These are phyloP conservation scores for Drosophila ercepeae DNA, from an alignment of 1,140 invertebrate genomes.

Conservation along the genomic window DNA sequence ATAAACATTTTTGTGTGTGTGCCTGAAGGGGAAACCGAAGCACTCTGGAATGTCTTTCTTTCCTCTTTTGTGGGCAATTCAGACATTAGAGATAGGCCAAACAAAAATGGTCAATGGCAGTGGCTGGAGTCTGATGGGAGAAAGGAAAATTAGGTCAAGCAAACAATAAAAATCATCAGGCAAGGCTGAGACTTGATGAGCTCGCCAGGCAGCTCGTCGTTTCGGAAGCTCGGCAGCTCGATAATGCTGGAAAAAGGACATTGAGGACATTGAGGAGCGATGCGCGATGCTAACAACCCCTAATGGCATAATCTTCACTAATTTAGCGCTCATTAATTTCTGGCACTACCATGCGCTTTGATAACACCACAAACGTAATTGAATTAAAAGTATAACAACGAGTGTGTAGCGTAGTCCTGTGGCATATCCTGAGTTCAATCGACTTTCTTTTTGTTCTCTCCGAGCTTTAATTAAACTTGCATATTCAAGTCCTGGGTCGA, in stretches of 20 bases:
- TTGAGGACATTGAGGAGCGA: not conserved
- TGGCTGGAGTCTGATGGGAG: conserved; percentile 13
- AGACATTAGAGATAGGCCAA: conserved; percentile 43
- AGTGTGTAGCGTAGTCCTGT: no score
- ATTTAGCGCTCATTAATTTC: conserved; percentile 83
- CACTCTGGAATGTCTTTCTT: conserved; percentile 43
- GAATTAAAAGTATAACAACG: conserved; percentile 83
- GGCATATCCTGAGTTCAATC: not conserved
- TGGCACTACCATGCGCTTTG: conserved; percentile 49
- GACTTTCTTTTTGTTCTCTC: conserved; percentile 3
- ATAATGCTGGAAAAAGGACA: conserved; percentile 45
- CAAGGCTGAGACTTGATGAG: conserved; percentile 69
- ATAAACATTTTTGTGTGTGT: conserved; percentile 71
- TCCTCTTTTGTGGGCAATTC: conserved; percentile 54
- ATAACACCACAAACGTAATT: conserved; percentile 72
- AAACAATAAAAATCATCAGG: conserved; percentile 81
- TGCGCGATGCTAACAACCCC: conserved; percentile 39
- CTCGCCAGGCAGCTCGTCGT: conserved; percentile 22
- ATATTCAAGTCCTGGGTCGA: conserved; percentile 39
- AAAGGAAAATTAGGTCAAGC: conserved; percentile 72
- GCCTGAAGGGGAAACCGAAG: not conserved
- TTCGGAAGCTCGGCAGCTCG: conserved; percentile 28
- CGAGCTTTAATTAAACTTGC: conserved; percentile 69
- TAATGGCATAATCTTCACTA: conserved; percentile 82
- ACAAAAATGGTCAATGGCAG: conserved; percentile 16